Percentiles rank a stretch among this genome's conserved stretches.
Evolutionary conservation across 2,113 vertebrate species (phyloP).

Genomic region (Pomatorhinus ruficollis): DNA sequence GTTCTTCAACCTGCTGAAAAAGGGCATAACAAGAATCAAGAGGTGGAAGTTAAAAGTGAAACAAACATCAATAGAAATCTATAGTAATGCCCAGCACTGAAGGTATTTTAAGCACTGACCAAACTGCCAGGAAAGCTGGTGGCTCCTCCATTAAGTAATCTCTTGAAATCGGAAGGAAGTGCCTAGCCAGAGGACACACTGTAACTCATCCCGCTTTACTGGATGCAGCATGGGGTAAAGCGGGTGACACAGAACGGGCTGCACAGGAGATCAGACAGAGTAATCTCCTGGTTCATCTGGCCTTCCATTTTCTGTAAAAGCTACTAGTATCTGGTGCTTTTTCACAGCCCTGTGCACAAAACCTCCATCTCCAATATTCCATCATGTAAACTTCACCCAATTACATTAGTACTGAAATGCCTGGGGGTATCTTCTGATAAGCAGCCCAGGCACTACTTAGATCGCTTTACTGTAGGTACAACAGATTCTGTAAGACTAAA

Average conservation of each 20-base stretch:
- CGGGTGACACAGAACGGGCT: neutral
- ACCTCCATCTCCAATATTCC: neutral
- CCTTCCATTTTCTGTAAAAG: constrained; percentile 31
- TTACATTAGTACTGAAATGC: neutral
- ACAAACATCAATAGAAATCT: constrained; percentile 34
- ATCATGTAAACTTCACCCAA: neutral
- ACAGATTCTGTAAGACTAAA: neutral
- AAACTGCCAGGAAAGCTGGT: neutral
- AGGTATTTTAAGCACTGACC: neutral
- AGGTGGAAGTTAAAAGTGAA: constrained; percentile 31
- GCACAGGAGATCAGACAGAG: neutral
- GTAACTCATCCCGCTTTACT: neutral
- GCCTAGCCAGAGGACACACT: accelerated
- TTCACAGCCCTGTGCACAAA: neutral
- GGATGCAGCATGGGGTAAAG: neutral
- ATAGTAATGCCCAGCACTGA: accelerated
- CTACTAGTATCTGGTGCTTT: neutral
- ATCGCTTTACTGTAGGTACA: neutral
- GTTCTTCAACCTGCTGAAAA: constrained; percentile 32
- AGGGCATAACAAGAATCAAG: constrained; percentile 31
- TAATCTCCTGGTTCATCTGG: constrained; percentile 55
- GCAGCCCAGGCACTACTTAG: neutral
- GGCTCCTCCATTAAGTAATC: neutral
- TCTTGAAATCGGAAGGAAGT: neutral
- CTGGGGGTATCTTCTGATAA: neutral